Base-by-base conservation (phyloP, 1,140 invertebrate genomes). In the Aphelenchoides avenae region DNA sequence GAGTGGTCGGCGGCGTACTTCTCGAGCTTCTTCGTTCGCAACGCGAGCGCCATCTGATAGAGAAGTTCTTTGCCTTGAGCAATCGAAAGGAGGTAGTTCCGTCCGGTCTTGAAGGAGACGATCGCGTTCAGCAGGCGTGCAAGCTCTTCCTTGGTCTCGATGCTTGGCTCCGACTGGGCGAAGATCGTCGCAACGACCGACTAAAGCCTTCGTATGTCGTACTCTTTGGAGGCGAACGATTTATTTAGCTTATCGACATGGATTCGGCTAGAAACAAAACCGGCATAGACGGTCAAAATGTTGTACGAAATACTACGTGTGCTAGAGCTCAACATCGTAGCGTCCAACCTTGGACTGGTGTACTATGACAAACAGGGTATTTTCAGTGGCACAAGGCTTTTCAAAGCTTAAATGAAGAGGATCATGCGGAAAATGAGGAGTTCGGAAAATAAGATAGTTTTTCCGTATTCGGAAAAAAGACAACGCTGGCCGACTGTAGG, bases 161-260 rank as follows among this genome's bases (percentile, higher is more conserved):
- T 26, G 34, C 33, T 30, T 30, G 36, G 37, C 22, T 71, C 50
- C 26, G 48, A 60, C 36, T 54, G 50, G 34, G 51, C 27, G 24
- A 61, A 65, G 48, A 67, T 67, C 20, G 61, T 46, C 22, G 62
- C 68, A 41, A 66, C 52, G 24, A 70, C 46, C 13, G 65, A 69
- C 61, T 70, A 33, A 64, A 68, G 5, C n/a, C 15, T 11, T 4
- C 15, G 33, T n/a, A n/a, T n/a, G n/a, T n/a, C n/a, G n/a, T n/a
- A n/a, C n/a, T n/a, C n/a, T n/a, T n/a, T n/a, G n/a, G n/a, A n/a
- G n/a, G n/a, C n/a, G n/a, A n/a, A n/a, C n/a, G n/a, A n/a, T n/a
- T n/a, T n/a, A n/a, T n/a, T n/a, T n/a, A n/a, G n/a, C n/a, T n/a
- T n/a, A n/a, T n/a, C n/a, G n/a, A n/a, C n/a, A n/a, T n/a, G n/a